Base-by-base conservation (phyloP, 53 echinoderm and acorn worm genomes). In the Antedon mediterranea region DNA sequence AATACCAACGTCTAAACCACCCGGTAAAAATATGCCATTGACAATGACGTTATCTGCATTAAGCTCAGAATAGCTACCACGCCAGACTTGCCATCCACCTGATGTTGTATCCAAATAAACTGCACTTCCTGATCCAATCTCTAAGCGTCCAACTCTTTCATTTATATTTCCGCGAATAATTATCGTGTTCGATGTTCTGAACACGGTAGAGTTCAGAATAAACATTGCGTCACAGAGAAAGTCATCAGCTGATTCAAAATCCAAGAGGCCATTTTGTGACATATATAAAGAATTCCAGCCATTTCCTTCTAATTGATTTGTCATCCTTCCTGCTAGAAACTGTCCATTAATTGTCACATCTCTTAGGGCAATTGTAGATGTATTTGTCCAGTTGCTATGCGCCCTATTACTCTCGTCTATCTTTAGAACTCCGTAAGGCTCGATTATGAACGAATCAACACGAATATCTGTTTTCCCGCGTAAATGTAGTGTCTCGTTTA, bases 11-110 rank as follows among this genome's bases (percentile, higher is more conserved):
- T 71, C 28, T 9, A 90, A 20, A n/a, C 78, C 80, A 30, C 90
- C 87, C n/a, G 87, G 84, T 43, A 84, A 81, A 31, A 90, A 81
- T 20, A 81, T 90, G 18, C 90, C 90, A 32, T 81, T 75, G 14
- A 90, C 79, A 7, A 74, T 71, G 30, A 90, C 75, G 0, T 74
- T 31, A 33, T 83, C 81, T 0, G 87, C 76, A 28, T 72, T 74
- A 0, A 90, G 74, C 33, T 90, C 78, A n/a, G 90, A 90, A 43
- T 43, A 32, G 0, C 30, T 7, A 11, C 81, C 71, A 30, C 90
- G 74, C 72, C 81, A 84, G 18, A 78, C 31, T 6, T 43, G 74
- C 76, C 81, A 41, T 28, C 76, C 79, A 2, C 84, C 82, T 31
- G 42, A 28, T 6, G 82, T 23, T 9, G 86, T 84, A 74, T 90